Evolutionary conservation across 2,888 invertebrate species (phyloP).

Genomic region (Colostygia pectinataria): DNA sequence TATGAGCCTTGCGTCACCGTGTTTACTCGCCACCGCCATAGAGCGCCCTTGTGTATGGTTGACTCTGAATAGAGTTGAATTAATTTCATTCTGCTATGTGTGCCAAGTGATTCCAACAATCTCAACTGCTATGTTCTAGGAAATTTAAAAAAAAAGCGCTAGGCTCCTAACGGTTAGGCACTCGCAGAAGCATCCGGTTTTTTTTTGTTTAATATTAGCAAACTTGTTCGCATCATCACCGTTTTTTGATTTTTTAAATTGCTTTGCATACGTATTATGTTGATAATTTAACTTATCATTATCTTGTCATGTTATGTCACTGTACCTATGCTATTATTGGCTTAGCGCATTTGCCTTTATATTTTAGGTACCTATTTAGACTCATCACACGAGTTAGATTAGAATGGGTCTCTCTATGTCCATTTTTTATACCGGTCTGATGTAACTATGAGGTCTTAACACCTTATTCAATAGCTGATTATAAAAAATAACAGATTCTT

Average conservation of each 20-base stretch:
- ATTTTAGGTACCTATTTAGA: too few relatives aligned
- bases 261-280: too few relatives aligned
- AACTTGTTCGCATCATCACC: constrained; percentile 10
- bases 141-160: constrained; percentile 24
- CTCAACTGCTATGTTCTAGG: constrained; percentile 30
- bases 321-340: too few relatives aligned
- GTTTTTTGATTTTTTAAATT: constrained; percentile 1
- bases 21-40: constrained; percentile 59
- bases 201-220: constrained; percentile 10
- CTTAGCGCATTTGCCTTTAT: too few relatives aligned
- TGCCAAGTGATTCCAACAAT: constrained; percentile 7
- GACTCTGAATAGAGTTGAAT: constrained; percentile 42
- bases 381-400: too few relatives aligned
- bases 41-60: constrained; percentile 53
- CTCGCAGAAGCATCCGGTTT: constrained; percentile 7
- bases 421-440: too few relatives aligned
- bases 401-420: too few relatives aligned
- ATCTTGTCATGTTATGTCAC: too few relatives aligned
- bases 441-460: too few relatives aligned
- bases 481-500: constrained; percentile 5
- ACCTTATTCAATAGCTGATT: not conserved
- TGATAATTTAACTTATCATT: too few relatives aligned
- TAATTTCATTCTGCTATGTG: constrained; percentile 30
- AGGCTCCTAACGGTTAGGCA: constrained; percentile 7
- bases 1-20: constrained; percentile 66